A percentile compares a stretch with the other conserved stretches of the same genome.
These are phyloP conservation scores for Aphrophora alni DNA, from an alignment of 2,888 invertebrate genomes.

Conservation along the genomic window DNA sequence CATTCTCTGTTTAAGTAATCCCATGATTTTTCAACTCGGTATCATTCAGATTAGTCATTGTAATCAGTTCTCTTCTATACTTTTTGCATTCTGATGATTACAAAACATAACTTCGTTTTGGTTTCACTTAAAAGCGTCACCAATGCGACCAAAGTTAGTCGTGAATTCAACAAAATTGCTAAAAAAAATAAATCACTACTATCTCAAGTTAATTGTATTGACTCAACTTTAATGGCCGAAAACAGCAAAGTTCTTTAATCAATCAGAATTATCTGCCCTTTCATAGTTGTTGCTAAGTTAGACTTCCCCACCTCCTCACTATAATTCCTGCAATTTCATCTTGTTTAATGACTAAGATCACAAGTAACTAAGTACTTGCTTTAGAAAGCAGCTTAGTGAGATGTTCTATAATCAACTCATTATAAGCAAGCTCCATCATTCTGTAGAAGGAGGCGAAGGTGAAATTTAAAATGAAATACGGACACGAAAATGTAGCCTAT, in stretches of 20 bases:
- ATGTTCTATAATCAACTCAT: not conserved
- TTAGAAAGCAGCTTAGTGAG: not conserved
- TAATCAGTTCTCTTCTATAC: no score
- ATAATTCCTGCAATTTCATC: not conserved
- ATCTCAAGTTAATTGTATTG: not conserved
- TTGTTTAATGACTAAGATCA: not conserved
- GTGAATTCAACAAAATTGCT: no score
- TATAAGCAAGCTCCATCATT: not conserved
- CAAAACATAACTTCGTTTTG: no score
- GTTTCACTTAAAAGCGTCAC: no score
- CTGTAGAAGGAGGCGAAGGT: not conserved
- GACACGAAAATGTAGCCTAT: not conserved
- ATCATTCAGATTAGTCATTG: no score
- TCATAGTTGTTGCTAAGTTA: not conserved
- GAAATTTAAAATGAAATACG: not conserved
- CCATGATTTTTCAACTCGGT: no score
- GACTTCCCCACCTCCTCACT: not conserved
- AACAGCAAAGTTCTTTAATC: no score
- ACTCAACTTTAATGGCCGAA: no score
- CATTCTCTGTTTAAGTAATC: no score
- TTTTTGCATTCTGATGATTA: no score
- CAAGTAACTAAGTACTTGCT: not conserved
- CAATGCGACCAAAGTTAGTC: no score
- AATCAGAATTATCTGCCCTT: not conserved
- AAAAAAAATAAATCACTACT: not conserved